phyloP scores from a whole-genome alignment of 2,113 vertebrate species.

The Lampris incognitus region DNA sequence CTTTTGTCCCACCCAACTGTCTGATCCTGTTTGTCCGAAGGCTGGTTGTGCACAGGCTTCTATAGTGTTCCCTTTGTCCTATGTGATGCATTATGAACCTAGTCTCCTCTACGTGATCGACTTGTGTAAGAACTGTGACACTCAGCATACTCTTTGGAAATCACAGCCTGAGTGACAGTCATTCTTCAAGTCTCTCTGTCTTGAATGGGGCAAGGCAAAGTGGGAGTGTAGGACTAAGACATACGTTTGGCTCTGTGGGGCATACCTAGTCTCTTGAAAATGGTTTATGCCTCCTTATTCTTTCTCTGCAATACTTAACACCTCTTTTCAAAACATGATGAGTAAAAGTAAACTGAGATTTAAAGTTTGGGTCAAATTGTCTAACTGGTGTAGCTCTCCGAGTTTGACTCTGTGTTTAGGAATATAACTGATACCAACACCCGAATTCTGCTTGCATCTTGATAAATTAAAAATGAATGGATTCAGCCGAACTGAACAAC shows the following conservation, averaged over 20 bases:
- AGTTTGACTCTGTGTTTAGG: too few relatives aligned
- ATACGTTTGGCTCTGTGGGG: conserved; percentile 16
- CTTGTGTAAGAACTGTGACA: conserved; percentile 28
- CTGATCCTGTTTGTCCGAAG: conserved; percentile 1
- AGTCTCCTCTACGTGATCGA: background rate
- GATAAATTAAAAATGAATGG: too few relatives aligned
- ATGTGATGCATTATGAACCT: conserved; percentile 3
- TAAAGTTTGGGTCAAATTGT: too few relatives aligned
- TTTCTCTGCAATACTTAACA: background rate
- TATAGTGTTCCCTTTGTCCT: background rate
- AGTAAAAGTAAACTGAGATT: too few relatives aligned
- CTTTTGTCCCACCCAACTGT: background rate
- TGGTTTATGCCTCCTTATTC: background rate
- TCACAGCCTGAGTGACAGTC: conserved; percentile 24
- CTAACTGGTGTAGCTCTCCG: too few relatives aligned
- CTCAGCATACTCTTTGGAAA: conserved; percentile 11
- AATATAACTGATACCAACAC: too few relatives aligned
- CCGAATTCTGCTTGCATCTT: too few relatives aligned
- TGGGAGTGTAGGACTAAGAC: background rate
- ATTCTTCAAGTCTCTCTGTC: conserved; percentile 3
- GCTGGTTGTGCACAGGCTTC: conserved; percentile 6
- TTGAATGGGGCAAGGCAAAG: background rate
- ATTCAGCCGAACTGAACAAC: too few relatives aligned
- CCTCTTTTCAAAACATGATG: too few relatives aligned
- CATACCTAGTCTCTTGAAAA: background rate